Evolutionary conservation across 2,888 invertebrate genomes (phyloP), one percentile per base, ranked within the genome.

Genomic region (Anthophora plumipes): DNA sequence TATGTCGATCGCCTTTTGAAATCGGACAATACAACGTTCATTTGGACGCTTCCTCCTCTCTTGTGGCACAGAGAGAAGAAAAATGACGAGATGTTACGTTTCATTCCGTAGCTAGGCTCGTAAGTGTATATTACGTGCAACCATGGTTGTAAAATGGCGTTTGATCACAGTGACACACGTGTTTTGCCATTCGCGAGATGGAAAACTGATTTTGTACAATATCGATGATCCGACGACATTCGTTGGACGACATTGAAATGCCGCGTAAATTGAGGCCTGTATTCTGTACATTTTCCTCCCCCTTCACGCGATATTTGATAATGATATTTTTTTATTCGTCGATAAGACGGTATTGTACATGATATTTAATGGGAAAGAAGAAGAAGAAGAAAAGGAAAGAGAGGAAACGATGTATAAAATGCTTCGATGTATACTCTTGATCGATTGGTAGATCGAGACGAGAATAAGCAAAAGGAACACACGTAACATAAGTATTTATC

Each of bases 231-330:
- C 25, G 76, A n/a, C n/a, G n/a, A n/a, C 63, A 52, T 69, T 69
- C 59, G 61, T 14, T 60, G 17, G 20, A 7, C 12, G 7, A 57
- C 22, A 3, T 31, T 31, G 1, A 31, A 31, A 31, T 4, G 31
- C 31, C 31, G n/a, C n/a, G n/a, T n/a, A n/a, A n/a, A n/a, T n/a
- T n/a, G n/a, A n/a, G n/a, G n/a, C n/a, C n/a, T n/a, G n/a, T n/a
- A n/a, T n/a, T 31, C 31, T 46, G 67, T 77, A 50, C 52, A 79
- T 73, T 80, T 68, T 31, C 39, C 22, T n/a, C n/a, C n/a, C n/a
- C n/a, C n/a, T n/a, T n/a, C n/a, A n/a, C 59, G 63, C 72, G 73
- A 80, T 80, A 80, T 80, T 80, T 80, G 59, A 74, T 74, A 80
- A 46, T 12, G 50, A 68, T 80, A 80, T 80, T 80, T 80, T 80